Conservation (phyloP, 2,113 vertebrate genomes). For the Rhinichthys klamathensis region DNA sequence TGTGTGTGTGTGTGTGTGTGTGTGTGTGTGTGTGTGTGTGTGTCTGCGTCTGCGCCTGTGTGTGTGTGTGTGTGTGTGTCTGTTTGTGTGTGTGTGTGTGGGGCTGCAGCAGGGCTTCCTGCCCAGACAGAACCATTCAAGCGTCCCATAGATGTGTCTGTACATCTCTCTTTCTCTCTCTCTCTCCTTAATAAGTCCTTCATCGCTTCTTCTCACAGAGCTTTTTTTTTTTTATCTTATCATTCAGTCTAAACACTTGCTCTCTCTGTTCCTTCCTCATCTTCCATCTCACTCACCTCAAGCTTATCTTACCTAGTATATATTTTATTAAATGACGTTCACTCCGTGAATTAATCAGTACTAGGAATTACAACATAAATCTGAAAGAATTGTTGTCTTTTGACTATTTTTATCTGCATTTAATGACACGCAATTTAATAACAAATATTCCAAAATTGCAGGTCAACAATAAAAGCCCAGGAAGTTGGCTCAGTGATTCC, state of each 20-base stretch:
- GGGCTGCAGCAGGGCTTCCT: neutral
- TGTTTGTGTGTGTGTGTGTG: neutral
- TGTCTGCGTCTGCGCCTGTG: no score
- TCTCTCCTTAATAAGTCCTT: constrained; percentile 14
- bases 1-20: neutral
- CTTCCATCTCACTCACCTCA: neutral
- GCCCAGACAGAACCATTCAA: constrained; percentile 21
- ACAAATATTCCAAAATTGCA: neutral
- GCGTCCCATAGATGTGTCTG: neutral
- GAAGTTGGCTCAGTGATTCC: neutral
- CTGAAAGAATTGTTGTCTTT: neutral
- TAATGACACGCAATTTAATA: neutral
- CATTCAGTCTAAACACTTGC: constrained; percentile 6
- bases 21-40: neutral
- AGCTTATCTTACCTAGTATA: neutral
- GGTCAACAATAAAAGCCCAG: neutral
- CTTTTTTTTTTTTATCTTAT: neutral
- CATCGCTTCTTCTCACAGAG: neutral
- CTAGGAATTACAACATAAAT: neutral
- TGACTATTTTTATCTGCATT: neutral
- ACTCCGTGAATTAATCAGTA: neutral
- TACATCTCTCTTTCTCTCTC: neutral
- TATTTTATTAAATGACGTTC: neutral
- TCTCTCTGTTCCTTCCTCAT: neutral
- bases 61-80: neutral